Evolutionary conservation across 2,797 vertebrate species (phyloP).

Genomic region (Typhlichthys subterraneus): DNA sequence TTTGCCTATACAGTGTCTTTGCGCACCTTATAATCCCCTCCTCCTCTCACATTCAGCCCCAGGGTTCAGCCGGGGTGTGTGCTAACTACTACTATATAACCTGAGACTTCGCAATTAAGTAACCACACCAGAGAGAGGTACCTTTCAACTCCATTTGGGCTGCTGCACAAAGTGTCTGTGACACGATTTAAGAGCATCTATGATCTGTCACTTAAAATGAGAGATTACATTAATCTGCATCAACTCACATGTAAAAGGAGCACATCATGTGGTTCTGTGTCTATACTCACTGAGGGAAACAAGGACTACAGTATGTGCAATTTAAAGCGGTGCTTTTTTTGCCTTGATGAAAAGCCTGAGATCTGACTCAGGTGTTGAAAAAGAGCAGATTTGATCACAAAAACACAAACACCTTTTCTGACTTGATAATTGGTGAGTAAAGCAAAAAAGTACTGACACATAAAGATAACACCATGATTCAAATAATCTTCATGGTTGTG

Average conservation of each 20-base stretch:
- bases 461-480: not conserved
- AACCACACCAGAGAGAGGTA: slow-evolving; percentile 10
- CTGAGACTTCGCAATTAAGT: slow-evolving; percentile 18
- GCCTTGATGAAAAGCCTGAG: slow-evolving; percentile 7
- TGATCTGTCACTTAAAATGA: slow-evolving; percentile 77
- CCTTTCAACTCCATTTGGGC: slow-evolving; percentile 38
- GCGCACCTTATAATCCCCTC: not conserved
- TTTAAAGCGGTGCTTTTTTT: slow-evolving; percentile 46
- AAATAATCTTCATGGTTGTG: not conserved
- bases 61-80: slow-evolving; percentile 5
- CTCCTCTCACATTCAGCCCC: not conserved
- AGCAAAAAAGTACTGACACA: slow-evolving; percentile 24
- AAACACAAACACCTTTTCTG: slow-evolving; percentile 45
- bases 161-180: slow-evolving; percentile 45
- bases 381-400: slow-evolving; percentile 27
- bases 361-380: slow-evolving; percentile 25
- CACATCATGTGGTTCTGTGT: slow-evolving; percentile 68
- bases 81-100: slow-evolving; percentile 2
- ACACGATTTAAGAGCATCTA: slow-evolving; percentile 61
- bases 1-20: not conserved
- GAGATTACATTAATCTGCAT: slow-evolving; percentile 79
- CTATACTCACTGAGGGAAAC: slow-evolving; percentile 66
- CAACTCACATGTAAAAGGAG: slow-evolving; percentile 76
- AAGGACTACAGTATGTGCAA: slow-evolving; percentile 36
- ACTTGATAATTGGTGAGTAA: slow-evolving; percentile 50